Evolutionary conservation across 2,888 invertebrate genomes (phyloP).

Genomic region (Leptopterna dolabrata): DNA sequence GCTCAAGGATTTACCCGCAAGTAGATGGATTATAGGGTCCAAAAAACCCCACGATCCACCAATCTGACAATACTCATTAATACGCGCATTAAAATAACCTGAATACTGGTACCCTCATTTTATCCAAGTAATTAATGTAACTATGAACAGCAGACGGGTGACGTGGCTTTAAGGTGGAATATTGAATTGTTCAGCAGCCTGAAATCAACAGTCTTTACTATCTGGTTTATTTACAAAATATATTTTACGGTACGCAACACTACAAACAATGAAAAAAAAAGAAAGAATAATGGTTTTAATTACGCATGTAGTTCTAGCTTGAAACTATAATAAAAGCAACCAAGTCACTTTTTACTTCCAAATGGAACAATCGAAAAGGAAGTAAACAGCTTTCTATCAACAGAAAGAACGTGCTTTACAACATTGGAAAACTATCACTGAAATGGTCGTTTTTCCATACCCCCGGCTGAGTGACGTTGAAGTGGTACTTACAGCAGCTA

Average conservation of each 20-base stretch:
- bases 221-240: neutral
- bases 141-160: too few species aligned
- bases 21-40: too few species aligned
- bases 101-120: too few species aligned
- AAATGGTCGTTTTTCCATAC: neutral
- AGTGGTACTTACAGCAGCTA: constrained; percentile 43
- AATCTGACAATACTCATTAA: too few species aligned
- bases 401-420: neutral
- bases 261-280: neutral
- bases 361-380: neutral
- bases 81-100: too few species aligned
- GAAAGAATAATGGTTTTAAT: too few species aligned
- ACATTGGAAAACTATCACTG: neutral
- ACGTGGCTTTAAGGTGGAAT: too few species aligned
- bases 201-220: neutral
- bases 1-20: too few species aligned
- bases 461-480: neutral
- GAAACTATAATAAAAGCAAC: neutral
- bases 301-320: neutral
- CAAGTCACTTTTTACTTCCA: neutral
- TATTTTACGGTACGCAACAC: neutral
- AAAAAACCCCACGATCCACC: too few species aligned
- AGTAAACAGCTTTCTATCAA: neutral
- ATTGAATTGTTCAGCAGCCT: too few species aligned
- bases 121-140: too few species aligned